These are phyloP conservation scores for Mobula birostris DNA, from an alignment of 2,113 vertebrate genomes.

Conservation along the genomic window DNA sequence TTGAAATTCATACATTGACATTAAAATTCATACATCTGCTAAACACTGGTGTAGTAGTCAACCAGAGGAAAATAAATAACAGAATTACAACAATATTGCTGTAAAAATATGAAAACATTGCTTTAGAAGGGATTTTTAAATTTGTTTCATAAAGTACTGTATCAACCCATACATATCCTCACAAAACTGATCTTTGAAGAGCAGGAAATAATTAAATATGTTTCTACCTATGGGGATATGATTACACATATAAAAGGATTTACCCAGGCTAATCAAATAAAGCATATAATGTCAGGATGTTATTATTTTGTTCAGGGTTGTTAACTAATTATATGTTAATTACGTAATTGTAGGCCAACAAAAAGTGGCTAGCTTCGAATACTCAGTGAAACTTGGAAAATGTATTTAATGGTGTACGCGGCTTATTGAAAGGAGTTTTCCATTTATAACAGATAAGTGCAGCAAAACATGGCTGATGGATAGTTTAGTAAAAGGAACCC, in stretches of 20 bases:
- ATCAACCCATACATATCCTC: neutral
- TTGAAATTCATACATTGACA: neutral
- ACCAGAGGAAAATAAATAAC: neutral
- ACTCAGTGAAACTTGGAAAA: neutral
- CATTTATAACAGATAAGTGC: neutral
- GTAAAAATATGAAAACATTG: neutral
- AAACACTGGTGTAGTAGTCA: neutral
- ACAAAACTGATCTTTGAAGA: neutral
- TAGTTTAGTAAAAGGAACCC: neutral
- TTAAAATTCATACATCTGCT: neutral
- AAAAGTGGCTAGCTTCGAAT: neutral
- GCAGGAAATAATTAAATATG: conserved; percentile 1
- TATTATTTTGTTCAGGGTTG: neutral
- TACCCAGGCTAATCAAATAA: neutral
- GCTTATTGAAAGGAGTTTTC: neutral
- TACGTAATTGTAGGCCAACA: neutral
- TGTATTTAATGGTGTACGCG: neutral
- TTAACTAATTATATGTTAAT: neutral
- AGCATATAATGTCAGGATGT: neutral
- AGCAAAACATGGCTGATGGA: neutral
- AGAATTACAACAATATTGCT: neutral
- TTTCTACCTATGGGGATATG: neutral
- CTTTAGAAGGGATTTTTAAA: neutral
- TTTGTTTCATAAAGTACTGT: neutral
- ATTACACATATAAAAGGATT: neutral